A percentile compares a stretch with the other conserved stretches of the same genome.
Evolutionary conservation across 2,888 invertebrate species (phyloP).

Genomic region (Chymomyza fuscimana): DNA sequence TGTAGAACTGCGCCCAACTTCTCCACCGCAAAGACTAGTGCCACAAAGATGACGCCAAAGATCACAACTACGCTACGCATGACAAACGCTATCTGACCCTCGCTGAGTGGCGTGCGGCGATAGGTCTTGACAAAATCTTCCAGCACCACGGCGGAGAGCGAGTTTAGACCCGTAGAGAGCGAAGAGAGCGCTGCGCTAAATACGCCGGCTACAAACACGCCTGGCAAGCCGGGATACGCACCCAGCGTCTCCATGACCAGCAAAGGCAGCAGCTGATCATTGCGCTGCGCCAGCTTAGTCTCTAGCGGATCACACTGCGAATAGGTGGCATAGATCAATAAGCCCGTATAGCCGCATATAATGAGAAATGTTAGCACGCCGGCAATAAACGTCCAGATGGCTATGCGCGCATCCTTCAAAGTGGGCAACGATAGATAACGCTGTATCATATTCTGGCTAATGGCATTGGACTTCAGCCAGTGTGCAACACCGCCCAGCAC

Average conservation of each 20-base stretch:
- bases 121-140: constrained; percentile 86
- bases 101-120: constrained; percentile 81
- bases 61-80: constrained; percentile 85
- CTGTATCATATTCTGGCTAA: constrained; percentile 90
- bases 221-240: constrained; percentile 89
- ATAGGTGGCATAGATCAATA: constrained; percentile 92
- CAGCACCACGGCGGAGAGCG: constrained; percentile 87
- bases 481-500: constrained; percentile 86
- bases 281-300: constrained; percentile 85
- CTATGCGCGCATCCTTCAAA: constrained; percentile 82
- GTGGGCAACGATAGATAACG: constrained; percentile 86
- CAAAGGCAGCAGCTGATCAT: constrained; percentile 89
- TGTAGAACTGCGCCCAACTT: constrained; percentile 86
- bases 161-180: constrained; percentile 88
- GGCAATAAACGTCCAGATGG: constrained; percentile 85
- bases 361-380: constrained; percentile 88
- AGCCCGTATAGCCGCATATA: constrained; percentile 90
- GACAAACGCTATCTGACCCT: constrained; percentile 82
- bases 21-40: constrained; percentile 84
- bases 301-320: constrained; percentile 91
- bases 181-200: constrained; percentile 94
- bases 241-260: constrained; percentile 92
- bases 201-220: constrained; percentile 93
- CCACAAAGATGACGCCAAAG: constrained; percentile 84
- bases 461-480: constrained; percentile 86